A percentile compares a stretch with the other conserved stretches of the same genome.
Evolutionary conservation across 2,888 invertebrate species (phyloP).

Genomic region (Eupithecia subfuscata): DNA sequence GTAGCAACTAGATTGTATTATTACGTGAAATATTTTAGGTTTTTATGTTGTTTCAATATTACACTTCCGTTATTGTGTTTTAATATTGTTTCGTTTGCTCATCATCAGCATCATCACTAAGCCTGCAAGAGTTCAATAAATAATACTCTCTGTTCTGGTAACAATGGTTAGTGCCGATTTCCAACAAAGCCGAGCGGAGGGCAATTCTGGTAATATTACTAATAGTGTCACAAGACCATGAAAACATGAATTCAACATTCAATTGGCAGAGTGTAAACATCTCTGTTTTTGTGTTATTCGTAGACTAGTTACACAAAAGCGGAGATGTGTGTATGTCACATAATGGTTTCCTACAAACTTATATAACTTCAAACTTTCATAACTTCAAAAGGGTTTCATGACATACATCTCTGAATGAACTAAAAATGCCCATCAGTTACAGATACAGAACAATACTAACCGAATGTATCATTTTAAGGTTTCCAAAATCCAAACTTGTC

Average conservation of each 20-base stretch:
- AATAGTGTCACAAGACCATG: background rate
- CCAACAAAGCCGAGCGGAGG: background rate
- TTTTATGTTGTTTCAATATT: too few species aligned
- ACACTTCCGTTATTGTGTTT: too few species aligned
- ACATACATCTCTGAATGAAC: background rate
- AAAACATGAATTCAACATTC: background rate
- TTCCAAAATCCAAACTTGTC: background rate
- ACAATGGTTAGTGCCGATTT: too few species aligned
- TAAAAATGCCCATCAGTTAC: background rate
- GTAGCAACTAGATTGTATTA: background rate
- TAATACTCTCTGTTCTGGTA: background rate
- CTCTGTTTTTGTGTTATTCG: too few species aligned
- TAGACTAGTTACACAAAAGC: background rate
- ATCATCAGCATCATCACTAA: too few species aligned
- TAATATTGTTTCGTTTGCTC: background rate
- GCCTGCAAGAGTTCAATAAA: background rate
- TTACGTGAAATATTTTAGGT: too few species aligned
- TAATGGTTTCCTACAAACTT: background rate
- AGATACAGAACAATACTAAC: background rate
- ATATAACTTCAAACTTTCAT: background rate
- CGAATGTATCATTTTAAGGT: background rate
- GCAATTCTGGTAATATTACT: background rate
- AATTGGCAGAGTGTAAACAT: too few species aligned
- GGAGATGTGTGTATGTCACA: background rate
- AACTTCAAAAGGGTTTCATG: background rate